Conservation (phyloP, 2,113 vertebrate species). For the Myrmecophaga tridactyla region DNA sequence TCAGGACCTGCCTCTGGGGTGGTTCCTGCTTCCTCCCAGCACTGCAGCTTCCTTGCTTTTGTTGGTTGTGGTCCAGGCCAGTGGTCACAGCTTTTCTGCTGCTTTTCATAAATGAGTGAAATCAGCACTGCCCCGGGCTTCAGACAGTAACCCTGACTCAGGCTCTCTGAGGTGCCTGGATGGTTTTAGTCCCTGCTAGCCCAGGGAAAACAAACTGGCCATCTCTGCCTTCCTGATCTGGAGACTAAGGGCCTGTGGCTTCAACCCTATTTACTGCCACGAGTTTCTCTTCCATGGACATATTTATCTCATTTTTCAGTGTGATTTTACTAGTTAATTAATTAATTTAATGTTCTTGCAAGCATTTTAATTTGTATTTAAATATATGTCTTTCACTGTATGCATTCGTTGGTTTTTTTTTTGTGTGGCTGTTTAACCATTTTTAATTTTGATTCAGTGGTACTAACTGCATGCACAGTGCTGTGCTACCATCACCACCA, state of each 20-base stretch:
- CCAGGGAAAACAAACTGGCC: background rate
- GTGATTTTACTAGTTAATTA: background rate
- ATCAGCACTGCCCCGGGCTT: background rate
- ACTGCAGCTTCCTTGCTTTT: background rate
- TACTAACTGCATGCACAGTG: no score
- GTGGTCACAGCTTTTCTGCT: background rate
- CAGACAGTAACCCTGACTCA: background rate
- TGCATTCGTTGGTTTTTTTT: no score
- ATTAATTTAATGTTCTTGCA: no score
- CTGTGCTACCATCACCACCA: no score
- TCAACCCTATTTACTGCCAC: background rate
- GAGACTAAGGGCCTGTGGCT: background rate
- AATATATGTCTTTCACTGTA: no score
- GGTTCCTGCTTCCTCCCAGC: background rate
- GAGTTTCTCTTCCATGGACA: slow-evolving; percentile 31
- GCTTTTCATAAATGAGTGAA: background rate
- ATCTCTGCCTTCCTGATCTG: background rate
- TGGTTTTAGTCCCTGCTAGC: background rate
- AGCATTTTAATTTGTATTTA: no score
- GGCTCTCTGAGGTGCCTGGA: background rate
- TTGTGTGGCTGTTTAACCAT: no score
- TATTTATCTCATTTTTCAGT: background rate
- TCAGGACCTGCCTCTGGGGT: background rate
- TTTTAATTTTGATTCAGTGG: no score
- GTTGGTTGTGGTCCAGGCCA: background rate